These are phyloP conservation scores for Strix aluco DNA, from an alignment of 2,113 vertebrate genomes.

Conservation along the genomic window DNA sequence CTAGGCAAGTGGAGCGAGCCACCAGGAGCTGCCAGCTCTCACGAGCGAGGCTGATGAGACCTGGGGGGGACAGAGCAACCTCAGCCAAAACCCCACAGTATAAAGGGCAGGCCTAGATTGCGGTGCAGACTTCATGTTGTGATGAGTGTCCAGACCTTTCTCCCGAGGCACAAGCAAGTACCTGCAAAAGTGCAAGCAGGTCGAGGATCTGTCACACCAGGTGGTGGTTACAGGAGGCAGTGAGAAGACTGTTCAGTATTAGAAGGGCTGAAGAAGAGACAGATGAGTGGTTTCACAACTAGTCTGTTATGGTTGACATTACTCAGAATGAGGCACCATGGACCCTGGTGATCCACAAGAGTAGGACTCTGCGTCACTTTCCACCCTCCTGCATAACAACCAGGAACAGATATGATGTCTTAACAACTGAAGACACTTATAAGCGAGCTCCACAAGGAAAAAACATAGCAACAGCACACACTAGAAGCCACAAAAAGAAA, in stretches of 20 bases:
- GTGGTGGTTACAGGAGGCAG: not conserved
- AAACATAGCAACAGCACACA: not conserved
- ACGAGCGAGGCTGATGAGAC: not conserved
- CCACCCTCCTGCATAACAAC: not conserved
- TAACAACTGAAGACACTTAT: not conserved
- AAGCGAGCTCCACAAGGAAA: not conserved
- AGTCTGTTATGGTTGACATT: not conserved
- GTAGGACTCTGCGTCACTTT: not conserved
- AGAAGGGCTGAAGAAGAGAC: not conserved
- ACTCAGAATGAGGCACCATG: not conserved
- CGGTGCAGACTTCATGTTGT: not conserved
- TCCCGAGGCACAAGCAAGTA: not conserved
- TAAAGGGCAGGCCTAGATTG: not conserved
- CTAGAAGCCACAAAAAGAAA: not conserved
- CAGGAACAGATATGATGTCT: not conserved
- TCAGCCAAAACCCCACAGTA: rapidly evolving
- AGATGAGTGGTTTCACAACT: not conserved
- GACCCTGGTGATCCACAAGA: no score
- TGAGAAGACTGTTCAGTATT: not conserved
- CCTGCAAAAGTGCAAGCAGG: not conserved
- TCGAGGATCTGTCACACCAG: not conserved
- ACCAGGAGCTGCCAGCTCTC: not conserved
- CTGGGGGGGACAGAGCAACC: not conserved
- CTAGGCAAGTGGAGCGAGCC: rapidly evolving
- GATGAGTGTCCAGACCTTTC: not conserved